phyloP scores from a whole-genome alignment of 2,797 vertebrate species.

The Notoglanidium macrostoma region DNA sequence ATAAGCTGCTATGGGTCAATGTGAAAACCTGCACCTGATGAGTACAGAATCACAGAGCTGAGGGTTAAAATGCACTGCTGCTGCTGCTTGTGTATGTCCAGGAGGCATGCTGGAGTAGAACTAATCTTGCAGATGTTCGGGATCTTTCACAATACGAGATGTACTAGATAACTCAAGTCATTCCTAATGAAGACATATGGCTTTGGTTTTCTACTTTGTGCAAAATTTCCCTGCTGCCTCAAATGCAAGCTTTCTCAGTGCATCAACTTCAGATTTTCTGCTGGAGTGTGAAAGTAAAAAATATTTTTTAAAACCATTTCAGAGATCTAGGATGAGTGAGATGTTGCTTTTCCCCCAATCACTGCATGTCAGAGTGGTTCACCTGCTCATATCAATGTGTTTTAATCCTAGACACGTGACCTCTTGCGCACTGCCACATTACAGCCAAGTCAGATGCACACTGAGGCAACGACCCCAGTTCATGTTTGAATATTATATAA shows the following conservation, averaged over 20 bases:
- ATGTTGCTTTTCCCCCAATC: neutral
- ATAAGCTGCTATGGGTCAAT: conserved; percentile 57
- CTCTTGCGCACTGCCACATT: neutral
- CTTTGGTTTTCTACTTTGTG: neutral
- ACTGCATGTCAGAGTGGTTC: neutral
- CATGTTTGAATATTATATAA: neutral
- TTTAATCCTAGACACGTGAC: neutral
- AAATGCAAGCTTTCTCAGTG: conserved; percentile 17
- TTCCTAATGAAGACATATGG: neutral
- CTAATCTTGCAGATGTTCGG: conserved; percentile 8
- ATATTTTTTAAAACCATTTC: neutral
- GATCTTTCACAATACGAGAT: neutral
- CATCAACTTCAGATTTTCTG: conserved; percentile 5
- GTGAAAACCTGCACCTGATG: conserved; percentile 47
- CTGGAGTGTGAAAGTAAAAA: conserved; percentile 17
- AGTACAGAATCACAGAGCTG: conserved; percentile 13
- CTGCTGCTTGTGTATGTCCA: conserved; percentile 20
- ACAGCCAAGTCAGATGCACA: neutral
- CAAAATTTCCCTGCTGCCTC: neutral
- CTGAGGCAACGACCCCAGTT: neutral
- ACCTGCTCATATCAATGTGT: neutral
- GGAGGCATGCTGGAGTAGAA: conserved; percentile 19
- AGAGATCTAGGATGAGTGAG: neutral
- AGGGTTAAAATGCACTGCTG: conserved; percentile 20
- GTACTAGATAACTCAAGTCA: neutral